phyloP scores from a whole-genome alignment of 1,140 invertebrate species.

The Drosophila subobscura region DNA sequence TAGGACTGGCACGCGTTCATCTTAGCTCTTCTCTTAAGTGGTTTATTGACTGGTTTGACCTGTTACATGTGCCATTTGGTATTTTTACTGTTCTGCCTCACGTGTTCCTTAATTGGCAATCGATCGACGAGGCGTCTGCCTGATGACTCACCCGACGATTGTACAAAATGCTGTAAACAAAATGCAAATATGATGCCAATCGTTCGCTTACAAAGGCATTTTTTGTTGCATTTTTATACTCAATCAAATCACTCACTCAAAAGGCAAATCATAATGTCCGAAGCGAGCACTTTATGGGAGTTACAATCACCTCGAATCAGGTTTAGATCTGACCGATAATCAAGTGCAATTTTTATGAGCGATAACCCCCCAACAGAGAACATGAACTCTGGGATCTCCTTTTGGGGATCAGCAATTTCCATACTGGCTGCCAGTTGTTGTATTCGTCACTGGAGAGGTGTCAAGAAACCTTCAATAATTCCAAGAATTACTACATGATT shows the following conservation, averaged over 20 bases:
- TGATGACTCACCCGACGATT: conserved; percentile 21
- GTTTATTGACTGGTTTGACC: conserved; percentile 58
- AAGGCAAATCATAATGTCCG: too few species aligned
- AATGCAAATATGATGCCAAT: conserved; percentile 29
- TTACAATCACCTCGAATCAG: conserved; percentile 6
- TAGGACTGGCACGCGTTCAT: conserved; percentile 46
- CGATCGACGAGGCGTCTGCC: conserved; percentile 1
- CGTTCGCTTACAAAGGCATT: neutral
- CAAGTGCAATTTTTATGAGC: conserved; percentile 28
- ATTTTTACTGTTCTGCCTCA: conserved; percentile 62
- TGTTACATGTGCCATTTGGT: conserved; percentile 59
- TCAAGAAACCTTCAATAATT: conserved; percentile 26
- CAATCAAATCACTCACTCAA: neutral
- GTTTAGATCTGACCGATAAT: conserved; percentile 38
- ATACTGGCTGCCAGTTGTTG: conserved; percentile 20
- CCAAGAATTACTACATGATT: neutral
- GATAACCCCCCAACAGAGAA: conserved; percentile 5
- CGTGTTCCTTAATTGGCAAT: conserved; percentile 63
- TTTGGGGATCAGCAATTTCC: conserved; percentile 14
- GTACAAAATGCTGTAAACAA: conserved; percentile 32
- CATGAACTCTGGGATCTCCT: neutral
- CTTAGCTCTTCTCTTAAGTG: neutral
- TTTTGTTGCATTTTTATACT: conserved; percentile 1
- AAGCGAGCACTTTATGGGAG: too few species aligned
- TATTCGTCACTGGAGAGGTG: conserved; percentile 30